Evolutionary conservation across 2,113 vertebrate species (phyloP).

Genomic region (Urocitellus parryii): DNA sequence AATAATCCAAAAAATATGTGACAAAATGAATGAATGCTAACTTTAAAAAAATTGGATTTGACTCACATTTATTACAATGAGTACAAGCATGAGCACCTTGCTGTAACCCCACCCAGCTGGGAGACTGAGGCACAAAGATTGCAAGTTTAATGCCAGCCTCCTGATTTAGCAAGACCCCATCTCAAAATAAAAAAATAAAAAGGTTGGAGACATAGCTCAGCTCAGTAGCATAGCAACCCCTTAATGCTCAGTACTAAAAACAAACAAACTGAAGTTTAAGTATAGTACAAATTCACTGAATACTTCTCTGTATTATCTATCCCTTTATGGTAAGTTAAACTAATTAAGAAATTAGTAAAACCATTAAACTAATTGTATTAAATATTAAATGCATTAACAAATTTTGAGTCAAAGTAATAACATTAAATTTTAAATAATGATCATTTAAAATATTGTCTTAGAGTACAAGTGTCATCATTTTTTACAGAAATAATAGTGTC

Average conservation of each 20-base stretch:
- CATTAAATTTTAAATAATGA: slow-evolving; percentile 1
- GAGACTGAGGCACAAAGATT: too few relatives aligned
- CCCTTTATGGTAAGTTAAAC: background rate
- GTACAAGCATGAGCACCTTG: too few relatives aligned
- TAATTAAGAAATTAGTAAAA: background rate
- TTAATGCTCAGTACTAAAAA: too few relatives aligned
- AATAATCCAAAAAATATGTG: background rate
- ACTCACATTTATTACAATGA: background rate
- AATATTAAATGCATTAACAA: background rate
- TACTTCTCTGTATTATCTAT: background rate
- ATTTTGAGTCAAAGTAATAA: background rate
- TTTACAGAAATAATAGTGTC: background rate
- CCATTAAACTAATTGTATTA: background rate
- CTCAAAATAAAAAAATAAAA: too few relatives aligned
- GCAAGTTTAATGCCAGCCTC: too few relatives aligned
- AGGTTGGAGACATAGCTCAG: too few relatives aligned
- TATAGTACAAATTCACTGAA: background rate
- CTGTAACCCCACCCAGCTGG: too few relatives aligned
- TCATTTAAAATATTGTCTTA: background rate
- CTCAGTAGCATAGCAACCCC: too few relatives aligned
- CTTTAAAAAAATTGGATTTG: background rate
- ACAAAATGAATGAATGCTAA: background rate
- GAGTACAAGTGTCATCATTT: background rate
- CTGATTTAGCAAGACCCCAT: too few relatives aligned
- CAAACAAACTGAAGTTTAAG: background rate